Evolutionary conservation across 2,113 vertebrate genomes (phyloP), one percentile per base, ranked within the genome.

Genomic region (Toxotes chatareus): DNA sequence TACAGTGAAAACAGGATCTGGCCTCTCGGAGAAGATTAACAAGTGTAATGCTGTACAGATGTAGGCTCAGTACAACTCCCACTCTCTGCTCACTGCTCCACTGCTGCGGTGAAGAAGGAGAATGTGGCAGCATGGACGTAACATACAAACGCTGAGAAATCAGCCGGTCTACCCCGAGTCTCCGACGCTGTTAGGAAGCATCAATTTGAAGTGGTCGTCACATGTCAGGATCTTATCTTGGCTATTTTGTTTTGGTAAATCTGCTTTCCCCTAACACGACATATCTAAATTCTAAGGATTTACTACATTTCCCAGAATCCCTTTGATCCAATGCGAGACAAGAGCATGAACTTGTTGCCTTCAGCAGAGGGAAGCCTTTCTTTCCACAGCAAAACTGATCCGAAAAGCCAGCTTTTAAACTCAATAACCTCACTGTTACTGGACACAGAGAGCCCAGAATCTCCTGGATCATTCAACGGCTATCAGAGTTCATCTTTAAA

Each of bases 41-140:
- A 77, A 73, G 76, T 74, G 82, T 88, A 85, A 89, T 79, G 69
- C 59, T 67, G 81, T 61, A 55, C 88, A 89, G 88, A 89, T 88
- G 88, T 80, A 53, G 46, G n/a, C 38, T 59, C 13, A 19, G 61
- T 63, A 5, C 21, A 31, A 73, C 65, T 81, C 69, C 73, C 76
- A 80, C 88, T 64, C 67, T 65, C 65, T 19, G 36, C 74, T 75
- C 7, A 5, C 57, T 36, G 44, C 65, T 14, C 59, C 7, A 51
- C 65, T 61, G 60, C 53, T 47, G 5, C 4, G 2, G 13, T 16
- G 46, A 13, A 40, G 21, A 23, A 32, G 67, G 38, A 42, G 47
- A 73, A 63, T 11, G 49, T 32, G 46, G 16, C 23, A 8, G 53
- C 4, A 38, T 49, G 6, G 23, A 38, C 4, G 17, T 19, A 57